Evolutionary conservation across 2,888 invertebrate species (phyloP).

Genomic region (Lepas anatifera): DNA sequence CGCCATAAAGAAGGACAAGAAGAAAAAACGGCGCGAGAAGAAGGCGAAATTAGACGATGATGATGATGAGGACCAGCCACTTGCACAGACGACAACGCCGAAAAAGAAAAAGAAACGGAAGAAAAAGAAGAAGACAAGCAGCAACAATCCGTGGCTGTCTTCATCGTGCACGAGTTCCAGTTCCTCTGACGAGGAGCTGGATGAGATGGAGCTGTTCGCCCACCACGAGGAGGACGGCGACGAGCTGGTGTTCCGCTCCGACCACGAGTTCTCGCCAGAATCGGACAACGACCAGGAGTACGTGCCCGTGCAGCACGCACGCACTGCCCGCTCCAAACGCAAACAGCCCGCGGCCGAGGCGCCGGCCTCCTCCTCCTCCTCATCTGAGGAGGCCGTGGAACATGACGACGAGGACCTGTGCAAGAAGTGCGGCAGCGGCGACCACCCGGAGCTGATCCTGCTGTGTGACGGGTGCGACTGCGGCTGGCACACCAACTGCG

Average conservation of each 20-base stretch:
- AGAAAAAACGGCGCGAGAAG: constrained; percentile 27
- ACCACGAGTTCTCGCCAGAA: constrained; percentile 87
- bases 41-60: constrained; percentile 28
- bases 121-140: constrained; percentile 31
- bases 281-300: constrained; percentile 58
- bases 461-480: constrained; percentile 87
- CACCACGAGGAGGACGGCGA: constrained; percentile 36
- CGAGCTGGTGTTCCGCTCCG: constrained; percentile 53
- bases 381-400: constrained; percentile 27
- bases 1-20: constrained; percentile 17
- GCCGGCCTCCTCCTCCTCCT: constrained; percentile 16
- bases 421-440: constrained; percentile 74
- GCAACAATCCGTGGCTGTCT: constrained; percentile 13
- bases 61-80: neutral
- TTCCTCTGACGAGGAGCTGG: constrained; percentile 26
- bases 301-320: constrained; percentile 61
- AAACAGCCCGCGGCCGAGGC: neutral
- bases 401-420: constrained; percentile 49
- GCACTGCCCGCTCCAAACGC: constrained; percentile 48
- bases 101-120: constrained; percentile 32
- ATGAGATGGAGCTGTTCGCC: constrained; percentile 32
- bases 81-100: constrained; percentile 27
- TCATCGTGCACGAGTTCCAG: constrained; percentile 15
- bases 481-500: constrained; percentile 95
- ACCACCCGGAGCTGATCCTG: constrained; percentile 94